Conservation (phyloP, 1,140 invertebrate genomes). For the Samia ricini region DNA sequence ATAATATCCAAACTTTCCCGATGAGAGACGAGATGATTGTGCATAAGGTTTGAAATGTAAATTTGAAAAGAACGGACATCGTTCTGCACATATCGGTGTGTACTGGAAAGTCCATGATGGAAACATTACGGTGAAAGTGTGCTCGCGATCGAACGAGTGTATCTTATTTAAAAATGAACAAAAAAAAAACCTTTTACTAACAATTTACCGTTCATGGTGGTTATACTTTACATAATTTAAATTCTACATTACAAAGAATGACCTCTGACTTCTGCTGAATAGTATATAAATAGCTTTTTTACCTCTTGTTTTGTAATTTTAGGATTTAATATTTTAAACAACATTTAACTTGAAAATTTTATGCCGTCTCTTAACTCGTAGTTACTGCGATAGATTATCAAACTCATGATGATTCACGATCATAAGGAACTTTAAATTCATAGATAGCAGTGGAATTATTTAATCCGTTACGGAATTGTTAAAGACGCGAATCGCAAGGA, state of each 20-base stretch:
- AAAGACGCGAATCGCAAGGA: not conserved
- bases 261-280: too few species aligned
- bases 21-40: constrained; percentile 10
- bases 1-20: not conserved
- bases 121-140: constrained; percentile 11
- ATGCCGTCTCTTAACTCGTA: too few species aligned
- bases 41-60: constrained; percentile 9
- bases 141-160: constrained; percentile 3
- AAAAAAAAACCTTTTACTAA: not conserved
- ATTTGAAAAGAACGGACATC: constrained; percentile 8
- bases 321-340: too few species aligned
- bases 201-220: not conserved
- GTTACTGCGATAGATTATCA: too few species aligned
- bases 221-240: not conserved
- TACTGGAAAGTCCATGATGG: constrained; percentile 15
- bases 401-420: not conserved
- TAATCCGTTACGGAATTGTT: not conserved
- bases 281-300: too few species aligned
- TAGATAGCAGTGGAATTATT: not conserved
- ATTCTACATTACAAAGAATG: too few species aligned
- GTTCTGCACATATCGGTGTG: not conserved
- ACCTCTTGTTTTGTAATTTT: too few species aligned
- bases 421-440: not conserved
- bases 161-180: not conserved
- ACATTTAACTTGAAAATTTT: too few species aligned